Conservation (phyloP, 2,113 vertebrate genomes). For the Gopherus flavomarginatus region DNA sequence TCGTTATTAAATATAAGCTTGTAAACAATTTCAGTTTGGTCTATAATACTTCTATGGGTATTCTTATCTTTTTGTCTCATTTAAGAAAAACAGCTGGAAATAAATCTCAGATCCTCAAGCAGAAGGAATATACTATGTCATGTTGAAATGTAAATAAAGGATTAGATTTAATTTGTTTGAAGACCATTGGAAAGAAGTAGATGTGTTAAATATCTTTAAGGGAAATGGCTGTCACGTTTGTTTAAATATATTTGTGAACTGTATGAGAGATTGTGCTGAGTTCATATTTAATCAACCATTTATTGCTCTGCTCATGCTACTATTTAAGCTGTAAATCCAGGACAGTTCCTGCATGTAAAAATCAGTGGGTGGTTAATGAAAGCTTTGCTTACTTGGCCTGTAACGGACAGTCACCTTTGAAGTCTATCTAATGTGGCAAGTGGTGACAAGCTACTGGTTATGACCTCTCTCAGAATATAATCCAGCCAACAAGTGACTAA, state of each 20-base stretch:
- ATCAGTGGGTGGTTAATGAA: conserved; percentile 47
- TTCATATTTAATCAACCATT: not conserved
- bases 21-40: not conserved
- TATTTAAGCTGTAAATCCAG: not conserved
- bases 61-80: not conserved
- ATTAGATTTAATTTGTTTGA: conserved; percentile 17
- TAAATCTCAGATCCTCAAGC: not conserved
- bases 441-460: conserved; percentile 64
- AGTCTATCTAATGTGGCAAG: conserved; percentile 68
- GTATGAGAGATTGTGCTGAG: not conserved
- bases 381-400: conserved; percentile 54
- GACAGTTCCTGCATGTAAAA: not conserved
- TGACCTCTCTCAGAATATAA: conserved; percentile 70
- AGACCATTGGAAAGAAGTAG: not conserved
- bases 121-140: not conserved
- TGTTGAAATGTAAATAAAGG: not conserved
- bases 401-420: conserved; percentile 42
- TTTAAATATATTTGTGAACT: not conserved
- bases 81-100: not conserved
- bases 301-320: conserved; percentile 8
- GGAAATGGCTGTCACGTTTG: not conserved
- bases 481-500: conserved; percentile 53
- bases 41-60: not conserved
- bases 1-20: not conserved
- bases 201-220: fast-evolving